phyloP scores from a whole-genome alignment of 1,140 invertebrate genomes.

The Drosophila serrata region DNA sequence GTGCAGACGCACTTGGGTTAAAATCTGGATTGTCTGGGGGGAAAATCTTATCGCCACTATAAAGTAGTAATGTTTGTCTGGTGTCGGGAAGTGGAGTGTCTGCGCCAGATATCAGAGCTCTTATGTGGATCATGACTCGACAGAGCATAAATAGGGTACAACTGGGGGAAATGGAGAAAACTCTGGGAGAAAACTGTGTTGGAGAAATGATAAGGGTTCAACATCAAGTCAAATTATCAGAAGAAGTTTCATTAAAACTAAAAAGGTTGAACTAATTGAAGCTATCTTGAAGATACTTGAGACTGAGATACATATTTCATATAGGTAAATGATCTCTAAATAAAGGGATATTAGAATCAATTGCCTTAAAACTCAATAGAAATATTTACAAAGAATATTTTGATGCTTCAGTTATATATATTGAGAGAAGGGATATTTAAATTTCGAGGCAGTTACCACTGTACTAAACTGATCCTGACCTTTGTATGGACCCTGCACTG shows the following conservation, averaged over 20 bases:
- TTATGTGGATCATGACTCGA: constrained; percentile 27
- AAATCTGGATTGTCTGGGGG: constrained; percentile 36
- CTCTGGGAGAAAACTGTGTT: neutral
- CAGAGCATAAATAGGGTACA: constrained; percentile 17
- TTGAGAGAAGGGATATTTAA: too few relatives aligned
- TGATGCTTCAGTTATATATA: too few relatives aligned
- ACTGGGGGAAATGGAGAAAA: constrained; percentile 1
- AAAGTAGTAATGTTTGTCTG: neutral
- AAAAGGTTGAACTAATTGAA: neutral
- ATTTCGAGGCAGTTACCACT: constrained; percentile 3
- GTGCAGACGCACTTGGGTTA: constrained; percentile 21
- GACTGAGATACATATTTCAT: neutral
- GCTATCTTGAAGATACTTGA: neutral
- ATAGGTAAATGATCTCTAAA: neutral
- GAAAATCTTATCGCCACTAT: constrained; percentile 30
- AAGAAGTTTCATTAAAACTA: neutral
- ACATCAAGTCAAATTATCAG: neutral
- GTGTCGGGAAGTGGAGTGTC: constrained; percentile 17
- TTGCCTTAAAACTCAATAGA: neutral
- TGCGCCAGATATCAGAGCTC: constrained; percentile 22
- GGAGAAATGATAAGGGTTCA: neutral
- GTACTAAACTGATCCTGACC: constrained; percentile 5
- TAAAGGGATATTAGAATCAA: neutral
- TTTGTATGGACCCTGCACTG: constrained; percentile 14
- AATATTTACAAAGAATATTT: neutral